These are phyloP conservation scores for Phengaris arion DNA, from an alignment of 2,888 invertebrate genomes.

Conservation along the genomic window DNA sequence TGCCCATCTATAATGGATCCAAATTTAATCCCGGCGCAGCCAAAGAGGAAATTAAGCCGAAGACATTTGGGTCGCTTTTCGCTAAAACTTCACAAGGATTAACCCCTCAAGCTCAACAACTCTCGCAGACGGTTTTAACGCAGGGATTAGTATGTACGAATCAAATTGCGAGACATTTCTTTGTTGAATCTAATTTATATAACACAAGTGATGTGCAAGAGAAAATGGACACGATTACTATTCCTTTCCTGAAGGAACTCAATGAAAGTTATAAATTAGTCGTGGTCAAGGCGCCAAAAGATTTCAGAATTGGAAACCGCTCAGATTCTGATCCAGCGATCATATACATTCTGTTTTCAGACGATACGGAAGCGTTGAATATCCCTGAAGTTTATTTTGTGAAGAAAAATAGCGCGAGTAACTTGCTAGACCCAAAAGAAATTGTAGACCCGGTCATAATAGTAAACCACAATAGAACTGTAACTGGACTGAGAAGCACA, in stretches of 20 bases:
- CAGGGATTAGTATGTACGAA: constrained; percentile 50
- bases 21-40: constrained; percentile 50
- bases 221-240: constrained; percentile 47
- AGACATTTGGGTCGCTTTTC: constrained; percentile 41
- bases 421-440: constrained; percentile 41
- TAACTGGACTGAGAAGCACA: constrained; percentile 63
- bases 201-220: constrained; percentile 33
- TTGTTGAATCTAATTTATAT: constrained; percentile 36
- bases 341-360: constrained; percentile 61
- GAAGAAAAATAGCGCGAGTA: constrained; percentile 42
- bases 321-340: constrained; percentile 47
- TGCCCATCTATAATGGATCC: constrained; percentile 57
- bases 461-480: constrained; percentile 62
- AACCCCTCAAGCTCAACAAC: constrained; percentile 38
- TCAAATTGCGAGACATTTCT: constrained; percentile 53
- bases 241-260: constrained; percentile 56
- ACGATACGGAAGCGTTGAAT: constrained; percentile 43
- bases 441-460: constrained; percentile 55
- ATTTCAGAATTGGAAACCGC: constrained; percentile 48
- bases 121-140: constrained; percentile 45
- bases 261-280: constrained; percentile 59
- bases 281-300: constrained; percentile 61
- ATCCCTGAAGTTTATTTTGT: constrained; percentile 64
- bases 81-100: constrained; percentile 53
- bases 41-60: constrained; percentile 49